These are phyloP conservation scores for Ectropis crepuscularia DNA, from an alignment of 2,888 invertebrate species.

Conservation along the genomic window DNA sequence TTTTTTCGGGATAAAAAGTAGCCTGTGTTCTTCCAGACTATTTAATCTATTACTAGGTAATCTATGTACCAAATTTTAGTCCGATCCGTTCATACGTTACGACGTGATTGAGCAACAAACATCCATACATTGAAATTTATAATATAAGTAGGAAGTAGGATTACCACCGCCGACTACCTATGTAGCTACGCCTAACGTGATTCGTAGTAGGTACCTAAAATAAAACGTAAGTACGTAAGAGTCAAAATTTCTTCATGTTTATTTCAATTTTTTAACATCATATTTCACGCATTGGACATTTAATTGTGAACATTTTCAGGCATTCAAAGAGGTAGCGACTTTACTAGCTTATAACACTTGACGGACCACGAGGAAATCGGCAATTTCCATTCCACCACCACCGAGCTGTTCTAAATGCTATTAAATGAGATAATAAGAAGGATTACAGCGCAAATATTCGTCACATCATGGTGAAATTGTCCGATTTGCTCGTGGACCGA, in stretches of 20 bases:
- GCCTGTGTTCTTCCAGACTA: too few species aligned
- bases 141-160: too few species aligned
- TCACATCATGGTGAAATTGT: slow-evolving; percentile 36
- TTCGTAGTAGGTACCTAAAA: slow-evolving; percentile 7
- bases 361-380: slow-evolving; percentile 33
- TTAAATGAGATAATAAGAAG: slow-evolving; percentile 37
- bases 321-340: slow-evolving; percentile 79
- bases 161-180: background rate
- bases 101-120: too few species aligned
- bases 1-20: too few species aligned
- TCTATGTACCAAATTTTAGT: too few species aligned
- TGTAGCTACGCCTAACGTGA: too few species aligned
- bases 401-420: slow-evolving; percentile 32
- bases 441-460: slow-evolving; percentile 25
- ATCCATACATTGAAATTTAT: too few species aligned
- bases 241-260: slow-evolving; percentile 73
- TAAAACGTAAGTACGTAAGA: slow-evolving; percentile 51
- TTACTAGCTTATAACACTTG: slow-evolving; percentile 58
- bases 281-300: slow-evolving; percentile 69
- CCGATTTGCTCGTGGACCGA: slow-evolving; percentile 38
- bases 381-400: slow-evolving; percentile 24
- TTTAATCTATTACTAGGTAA: too few species aligned
- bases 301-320: slow-evolving; percentile 74
- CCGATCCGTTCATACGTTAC: too few species aligned
- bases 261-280: slow-evolving; percentile 71